Conservation (phyloP, 2,113 vertebrate species). For the Pterocles burchelli region DNA sequence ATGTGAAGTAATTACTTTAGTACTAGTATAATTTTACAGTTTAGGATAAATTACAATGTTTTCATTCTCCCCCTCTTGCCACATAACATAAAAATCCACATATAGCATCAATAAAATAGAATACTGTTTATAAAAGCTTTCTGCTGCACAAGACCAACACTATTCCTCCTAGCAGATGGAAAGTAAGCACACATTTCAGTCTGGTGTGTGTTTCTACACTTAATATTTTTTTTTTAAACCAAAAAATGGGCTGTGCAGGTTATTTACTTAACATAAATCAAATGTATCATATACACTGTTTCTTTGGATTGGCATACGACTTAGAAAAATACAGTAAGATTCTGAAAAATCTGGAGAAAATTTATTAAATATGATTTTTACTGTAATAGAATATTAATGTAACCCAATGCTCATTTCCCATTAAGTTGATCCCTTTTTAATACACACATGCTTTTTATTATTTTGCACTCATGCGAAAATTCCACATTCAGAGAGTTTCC, state of each 20-base stretch:
- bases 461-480: slow-evolving; percentile 85
- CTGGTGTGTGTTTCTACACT: slow-evolving; percentile 77
- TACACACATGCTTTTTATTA: slow-evolving; percentile 90
- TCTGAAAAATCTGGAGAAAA: slow-evolving; percentile 77
- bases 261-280: slow-evolving; percentile 85
- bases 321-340: slow-evolving; percentile 81
- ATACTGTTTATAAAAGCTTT: slow-evolving; percentile 75
- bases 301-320: slow-evolving; percentile 76
- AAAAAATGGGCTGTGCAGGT: slow-evolving; percentile 67
- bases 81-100: slow-evolving; percentile 63
- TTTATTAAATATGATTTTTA: slow-evolving; percentile 87
- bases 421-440: slow-evolving; percentile 82
- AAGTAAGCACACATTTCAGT: slow-evolving; percentile 62
- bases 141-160: slow-evolving; percentile 70
- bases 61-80: slow-evolving; percentile 44
- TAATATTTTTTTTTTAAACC: slow-evolving; percentile 55
- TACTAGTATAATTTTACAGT: slow-evolving; percentile 48
- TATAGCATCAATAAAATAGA: slow-evolving; percentile 73
- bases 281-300: slow-evolving; percentile 73
- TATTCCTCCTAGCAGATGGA: slow-evolving; percentile 58
- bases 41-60: slow-evolving; percentile 50
- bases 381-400: slow-evolving; percentile 88
- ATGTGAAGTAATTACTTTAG: slow-evolving; percentile 65
- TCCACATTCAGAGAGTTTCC: slow-evolving; percentile 85
- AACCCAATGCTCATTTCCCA: slow-evolving; percentile 84